These are phyloP conservation scores for Triplophysa yarkandensis DNA, from an alignment of 2,797 vertebrate genomes.

Conservation along the genomic window DNA sequence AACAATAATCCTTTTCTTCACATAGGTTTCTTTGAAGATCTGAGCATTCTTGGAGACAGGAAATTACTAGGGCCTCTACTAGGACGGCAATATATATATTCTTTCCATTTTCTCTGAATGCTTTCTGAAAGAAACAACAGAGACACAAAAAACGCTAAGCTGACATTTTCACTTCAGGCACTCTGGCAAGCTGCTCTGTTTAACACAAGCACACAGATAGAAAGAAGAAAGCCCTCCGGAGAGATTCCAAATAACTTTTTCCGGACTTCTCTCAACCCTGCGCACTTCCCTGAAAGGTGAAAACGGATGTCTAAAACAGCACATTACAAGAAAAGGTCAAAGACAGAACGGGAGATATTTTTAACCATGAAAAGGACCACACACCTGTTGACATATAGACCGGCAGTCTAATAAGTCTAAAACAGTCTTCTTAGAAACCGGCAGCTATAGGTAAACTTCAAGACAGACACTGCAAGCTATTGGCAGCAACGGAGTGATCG, in stretches of 20 bases:
- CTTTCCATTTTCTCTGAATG: too few relatives aligned
- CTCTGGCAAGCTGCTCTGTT: background rate
- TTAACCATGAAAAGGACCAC: background rate
- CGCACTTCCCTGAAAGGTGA: background rate
- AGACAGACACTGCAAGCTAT: background rate
- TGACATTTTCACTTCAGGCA: background rate
- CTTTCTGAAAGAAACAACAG: too few relatives aligned
- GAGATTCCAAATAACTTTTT: background rate
- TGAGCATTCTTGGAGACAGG: too few relatives aligned
- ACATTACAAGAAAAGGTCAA: background rate
- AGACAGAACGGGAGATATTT: background rate
- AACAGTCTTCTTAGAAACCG: background rate
- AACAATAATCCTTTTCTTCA: too few relatives aligned
- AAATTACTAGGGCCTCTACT: too few relatives aligned
- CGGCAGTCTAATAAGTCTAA: constrained; percentile 1
- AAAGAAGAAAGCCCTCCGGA: background rate
- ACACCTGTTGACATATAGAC: constrained; percentile 7
- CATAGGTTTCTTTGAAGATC: too few relatives aligned
- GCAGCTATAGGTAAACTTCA: background rate
- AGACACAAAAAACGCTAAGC: background rate
- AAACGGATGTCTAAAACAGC: background rate
- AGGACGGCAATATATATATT: too few relatives aligned
- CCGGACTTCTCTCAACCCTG: background rate
- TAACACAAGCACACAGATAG: background rate
- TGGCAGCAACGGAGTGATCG: constrained; percentile 2